A percentile compares a stretch with the other conserved stretches of the same genome.
Evolutionary conservation across 2,888 invertebrate species (phyloP).

Genomic region (Tachina fera): DNA sequence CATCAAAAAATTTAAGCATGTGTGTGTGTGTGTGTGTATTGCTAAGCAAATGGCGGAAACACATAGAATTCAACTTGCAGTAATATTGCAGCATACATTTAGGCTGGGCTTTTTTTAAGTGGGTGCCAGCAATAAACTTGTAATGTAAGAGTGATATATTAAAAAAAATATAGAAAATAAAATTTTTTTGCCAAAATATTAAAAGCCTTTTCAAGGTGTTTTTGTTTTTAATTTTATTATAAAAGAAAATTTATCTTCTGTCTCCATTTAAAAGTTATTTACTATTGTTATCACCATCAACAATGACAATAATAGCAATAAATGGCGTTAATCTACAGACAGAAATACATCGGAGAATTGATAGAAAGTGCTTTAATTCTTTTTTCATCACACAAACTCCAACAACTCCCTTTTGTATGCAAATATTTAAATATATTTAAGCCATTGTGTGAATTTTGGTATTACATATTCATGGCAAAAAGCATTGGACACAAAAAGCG

Average conservation of each 20-base stretch:
- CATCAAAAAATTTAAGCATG: background rate
- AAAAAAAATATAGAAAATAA: background rate
- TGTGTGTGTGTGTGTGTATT: background rate
- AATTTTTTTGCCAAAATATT: background rate
- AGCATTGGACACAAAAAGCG: conserved; percentile 2
- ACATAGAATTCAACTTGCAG: background rate
- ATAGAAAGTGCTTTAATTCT: conserved; percentile 60
- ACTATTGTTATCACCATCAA: conserved; percentile 41
- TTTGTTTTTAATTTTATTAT: background rate
- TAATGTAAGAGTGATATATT: background rate
- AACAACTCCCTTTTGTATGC: conserved; percentile 29
- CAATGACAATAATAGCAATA: conserved; percentile 22
- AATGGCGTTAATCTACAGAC: conserved; percentile 62
- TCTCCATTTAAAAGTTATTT: conserved; percentile 9
- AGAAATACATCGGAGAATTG: conserved; percentile 63
- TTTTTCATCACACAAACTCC: background rate
- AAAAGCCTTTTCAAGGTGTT: background rate
- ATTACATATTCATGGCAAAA: background rate
- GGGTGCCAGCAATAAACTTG: background rate
- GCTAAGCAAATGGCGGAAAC: background rate
- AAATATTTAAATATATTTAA: conserved; percentile 45
- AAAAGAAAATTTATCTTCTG: background rate
- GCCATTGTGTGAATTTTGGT: conserved; percentile 25
- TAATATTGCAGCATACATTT: conserved; percentile 16
- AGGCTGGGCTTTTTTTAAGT: background rate